A percentile compares a stretch with the other conserved stretches of the same genome.
Conservation (phyloP, 2,797 vertebrate genomes). For the Arrhamphus sclerolepis region DNA sequence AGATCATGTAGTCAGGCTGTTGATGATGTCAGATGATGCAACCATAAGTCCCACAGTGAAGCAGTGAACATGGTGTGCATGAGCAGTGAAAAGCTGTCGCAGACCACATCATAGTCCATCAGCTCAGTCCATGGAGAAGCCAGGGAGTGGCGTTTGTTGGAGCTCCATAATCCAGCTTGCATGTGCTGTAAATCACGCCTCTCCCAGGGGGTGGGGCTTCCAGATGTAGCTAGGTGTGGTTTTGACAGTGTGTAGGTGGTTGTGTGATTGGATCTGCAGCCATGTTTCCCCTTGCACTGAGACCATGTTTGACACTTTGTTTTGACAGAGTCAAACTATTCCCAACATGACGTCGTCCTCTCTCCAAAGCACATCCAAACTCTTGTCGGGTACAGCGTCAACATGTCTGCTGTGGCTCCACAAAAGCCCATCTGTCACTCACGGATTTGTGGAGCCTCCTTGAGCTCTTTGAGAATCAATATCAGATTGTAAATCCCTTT, state of each 20-base stretch:
- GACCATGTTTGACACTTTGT: conserved; percentile 49
- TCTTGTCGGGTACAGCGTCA: conserved; percentile 11
- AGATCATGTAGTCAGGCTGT: too few species aligned
- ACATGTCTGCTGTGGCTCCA: conserved; percentile 29
- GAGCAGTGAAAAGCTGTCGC: background rate
- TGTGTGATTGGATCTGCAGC: conserved; percentile 26
- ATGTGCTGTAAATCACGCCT: conserved; percentile 47
- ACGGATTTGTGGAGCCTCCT: conserved; percentile 33
- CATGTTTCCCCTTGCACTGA: conserved; percentile 7
- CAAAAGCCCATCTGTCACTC: conserved; percentile 25
- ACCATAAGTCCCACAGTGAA: conserved; percentile 6
- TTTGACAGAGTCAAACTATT: conserved; percentile 52
- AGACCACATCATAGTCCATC: conserved; percentile 4
- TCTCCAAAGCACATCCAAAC: conserved; percentile 29
- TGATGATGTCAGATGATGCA: conserved; percentile 4
- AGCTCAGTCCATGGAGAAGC: background rate
- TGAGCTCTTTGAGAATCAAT: conserved; percentile 38
- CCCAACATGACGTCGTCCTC: conserved; percentile 40
- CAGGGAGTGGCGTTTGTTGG: conserved; percentile 3
- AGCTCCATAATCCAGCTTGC: conserved; percentile 25
- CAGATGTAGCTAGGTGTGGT: conserved; percentile 56
- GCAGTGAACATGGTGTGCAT: background rate
- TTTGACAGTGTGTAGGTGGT: conserved; percentile 22
- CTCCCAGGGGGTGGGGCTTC: conserved; percentile 11
- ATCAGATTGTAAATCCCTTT: conserved; percentile 22